These are phyloP conservation scores for Lordiphosa collinella DNA, from an alignment of 1,140 invertebrate species.

Conservation along the genomic window DNA sequence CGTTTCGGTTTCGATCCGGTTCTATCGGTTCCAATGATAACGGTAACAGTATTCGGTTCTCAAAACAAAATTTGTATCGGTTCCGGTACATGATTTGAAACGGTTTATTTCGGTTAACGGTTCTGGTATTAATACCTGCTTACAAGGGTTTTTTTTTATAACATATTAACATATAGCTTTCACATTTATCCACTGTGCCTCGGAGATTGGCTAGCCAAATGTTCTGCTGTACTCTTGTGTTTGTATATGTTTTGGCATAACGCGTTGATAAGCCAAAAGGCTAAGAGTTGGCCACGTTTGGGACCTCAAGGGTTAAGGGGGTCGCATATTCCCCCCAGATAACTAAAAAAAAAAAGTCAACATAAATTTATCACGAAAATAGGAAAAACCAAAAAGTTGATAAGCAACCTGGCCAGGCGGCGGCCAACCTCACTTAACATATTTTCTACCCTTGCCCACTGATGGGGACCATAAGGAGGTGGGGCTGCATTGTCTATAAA, in stretches of 20 bases:
- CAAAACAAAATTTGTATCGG: no score
- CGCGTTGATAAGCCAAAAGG: constrained; percentile 68
- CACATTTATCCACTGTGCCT: constrained; percentile 7
- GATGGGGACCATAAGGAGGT: no score
- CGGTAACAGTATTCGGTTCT: no score
- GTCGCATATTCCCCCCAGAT: constrained; percentile 8
- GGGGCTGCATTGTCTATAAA: constrained; percentile 62
- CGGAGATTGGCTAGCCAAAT: constrained; percentile 15
- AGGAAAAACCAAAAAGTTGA: constrained; percentile 41
- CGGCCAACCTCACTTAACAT: constrained; percentile 57
- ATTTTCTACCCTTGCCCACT: constrained; percentile 23
- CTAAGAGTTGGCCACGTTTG: constrained; percentile 37
- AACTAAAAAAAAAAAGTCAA: constrained; percentile 41
- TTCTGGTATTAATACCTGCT: no score
- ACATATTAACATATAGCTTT: no score
- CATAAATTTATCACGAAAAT: constrained; percentile 41
- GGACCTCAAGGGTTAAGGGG: constrained; percentile 34
- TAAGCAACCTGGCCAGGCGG: constrained; percentile 41
- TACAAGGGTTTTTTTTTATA: no score
- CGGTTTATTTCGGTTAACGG: no score
- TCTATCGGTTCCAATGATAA: no score
- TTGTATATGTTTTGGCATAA: constrained; percentile 47
- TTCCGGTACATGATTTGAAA: no score
- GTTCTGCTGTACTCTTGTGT: constrained; percentile 17
- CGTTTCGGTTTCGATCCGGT: no score